A percentile compares a stretch with the other conserved stretches of the same genome.
These are phyloP conservation scores for Vulpes vulpes DNA, from an alignment of 2,113 vertebrate species.

Conservation along the genomic window DNA sequence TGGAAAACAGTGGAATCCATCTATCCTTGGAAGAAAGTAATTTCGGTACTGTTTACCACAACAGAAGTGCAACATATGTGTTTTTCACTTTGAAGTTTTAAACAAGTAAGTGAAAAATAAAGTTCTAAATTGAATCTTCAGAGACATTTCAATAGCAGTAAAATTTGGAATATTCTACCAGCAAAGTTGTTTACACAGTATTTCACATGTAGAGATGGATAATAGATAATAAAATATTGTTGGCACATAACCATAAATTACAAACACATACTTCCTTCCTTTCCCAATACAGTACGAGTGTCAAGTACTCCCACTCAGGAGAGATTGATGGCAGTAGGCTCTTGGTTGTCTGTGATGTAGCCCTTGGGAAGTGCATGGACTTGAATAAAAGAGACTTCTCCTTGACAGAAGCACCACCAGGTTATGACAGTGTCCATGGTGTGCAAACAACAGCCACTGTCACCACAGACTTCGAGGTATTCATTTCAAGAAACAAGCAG, in stretches of 20 bases:
- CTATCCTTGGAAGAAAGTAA: not conserved
- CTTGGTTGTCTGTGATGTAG: slow-evolving; percentile 91
- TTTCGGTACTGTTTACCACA: not conserved
- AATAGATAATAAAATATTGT: not conserved
- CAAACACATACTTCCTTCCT: not conserved
- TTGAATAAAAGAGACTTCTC: slow-evolving; percentile 83
- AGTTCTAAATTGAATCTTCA: slow-evolving; percentile 28
- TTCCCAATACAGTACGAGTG: slow-evolving; percentile 84
- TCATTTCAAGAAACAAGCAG: not conserved
- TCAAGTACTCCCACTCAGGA: slow-evolving; percentile 91
- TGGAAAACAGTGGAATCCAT: not conserved
- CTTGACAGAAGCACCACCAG: slow-evolving; percentile 87
- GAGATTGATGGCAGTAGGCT: slow-evolving; percentile 88
- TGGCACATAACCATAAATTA: not conserved
- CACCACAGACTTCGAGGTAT: slow-evolving; percentile 91
- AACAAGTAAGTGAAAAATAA: not conserved
- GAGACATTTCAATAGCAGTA: not conserved
- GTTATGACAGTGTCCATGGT: slow-evolving; percentile 91
- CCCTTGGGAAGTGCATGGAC: slow-evolving; percentile 88
- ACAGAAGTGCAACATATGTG: not conserved
- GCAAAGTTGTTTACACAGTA: not conserved
- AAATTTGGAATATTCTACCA: not conserved
- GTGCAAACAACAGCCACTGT: slow-evolving; percentile 68
- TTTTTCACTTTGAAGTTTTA: not conserved
- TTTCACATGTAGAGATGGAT: not conserved